Evolutionary conservation across 1,140 invertebrate genomes (phyloP).

Genomic region (Maconellicoccus hirsutus): DNA sequence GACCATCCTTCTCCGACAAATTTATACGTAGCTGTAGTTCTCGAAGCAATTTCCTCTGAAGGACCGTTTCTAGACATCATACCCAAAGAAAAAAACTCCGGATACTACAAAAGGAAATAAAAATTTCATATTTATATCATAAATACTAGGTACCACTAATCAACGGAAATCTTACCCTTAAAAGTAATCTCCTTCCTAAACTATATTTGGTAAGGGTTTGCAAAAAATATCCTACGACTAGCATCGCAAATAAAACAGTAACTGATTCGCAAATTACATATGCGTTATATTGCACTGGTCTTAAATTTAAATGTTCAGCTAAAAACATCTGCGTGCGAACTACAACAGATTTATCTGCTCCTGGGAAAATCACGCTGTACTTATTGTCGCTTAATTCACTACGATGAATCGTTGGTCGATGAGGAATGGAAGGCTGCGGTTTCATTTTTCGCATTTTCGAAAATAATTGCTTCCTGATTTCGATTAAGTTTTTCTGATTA

Average conservation of each 20-base stretch:
- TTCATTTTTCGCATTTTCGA: slow-evolving; percentile 34
- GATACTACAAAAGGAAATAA: slow-evolving; percentile 41
- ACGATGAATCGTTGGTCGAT: background rate
- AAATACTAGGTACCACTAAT: background rate
- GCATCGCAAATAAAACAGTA: slow-evolving; percentile 48
- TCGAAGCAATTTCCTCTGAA: slow-evolving; percentile 46
- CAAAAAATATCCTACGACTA: slow-evolving; percentile 26
- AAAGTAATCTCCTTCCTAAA: slow-evolving; percentile 42
- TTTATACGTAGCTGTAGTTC: slow-evolving; percentile 49
- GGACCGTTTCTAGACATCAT: slow-evolving; percentile 53
- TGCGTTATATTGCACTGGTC: slow-evolving; percentile 51
- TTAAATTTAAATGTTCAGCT: slow-evolving; percentile 50
- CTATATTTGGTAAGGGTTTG: background rate
- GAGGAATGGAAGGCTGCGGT: background rate
- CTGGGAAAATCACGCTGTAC: slow-evolving; percentile 68
- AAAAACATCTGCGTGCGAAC: slow-evolving; percentile 43
- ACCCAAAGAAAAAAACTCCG: slow-evolving; percentile 60
- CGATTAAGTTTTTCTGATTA: slow-evolving; percentile 46
- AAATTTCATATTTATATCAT: background rate
- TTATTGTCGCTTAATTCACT: slow-evolving; percentile 33
- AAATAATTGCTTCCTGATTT: slow-evolving; percentile 51
- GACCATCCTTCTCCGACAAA: slow-evolving; percentile 68
- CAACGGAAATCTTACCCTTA: slow-evolving; percentile 44
- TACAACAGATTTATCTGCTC: slow-evolving; percentile 67
- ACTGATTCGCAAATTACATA: slow-evolving; percentile 49